These are phyloP conservation scores for Adelognathus sp. DNA, from an alignment of 2,888 invertebrate species.

Conservation along the genomic window DNA sequence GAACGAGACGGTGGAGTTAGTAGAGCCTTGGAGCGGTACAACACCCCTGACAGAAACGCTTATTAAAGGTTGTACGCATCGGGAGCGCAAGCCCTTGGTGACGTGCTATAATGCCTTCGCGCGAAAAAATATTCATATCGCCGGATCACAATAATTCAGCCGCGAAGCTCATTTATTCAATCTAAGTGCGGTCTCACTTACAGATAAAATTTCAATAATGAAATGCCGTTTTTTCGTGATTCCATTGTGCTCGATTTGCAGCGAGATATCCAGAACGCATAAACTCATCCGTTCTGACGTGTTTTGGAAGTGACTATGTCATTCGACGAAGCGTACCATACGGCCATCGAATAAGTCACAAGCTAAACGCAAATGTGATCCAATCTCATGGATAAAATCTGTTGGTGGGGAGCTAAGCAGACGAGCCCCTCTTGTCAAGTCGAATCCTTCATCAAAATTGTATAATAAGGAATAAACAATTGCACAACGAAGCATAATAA, in stretches of 20 bases:
- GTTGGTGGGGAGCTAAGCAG: not conserved
- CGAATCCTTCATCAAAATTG: not conserved
- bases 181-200: not conserved
- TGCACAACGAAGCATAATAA: not conserved
- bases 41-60: slow-evolving; percentile 15
- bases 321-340: too few species aligned
- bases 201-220: too few species aligned
- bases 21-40: not conserved
- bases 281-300: too few species aligned
- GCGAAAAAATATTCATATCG: slow-evolving; percentile 11
- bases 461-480: not conserved
- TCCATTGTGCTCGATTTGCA: too few species aligned
- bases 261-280: too few species aligned
- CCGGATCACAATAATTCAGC: too few species aligned
- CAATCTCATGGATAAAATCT: not conserved
- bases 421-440: not conserved
- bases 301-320: too few species aligned
- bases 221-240: too few species aligned
- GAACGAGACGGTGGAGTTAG: slow-evolving; percentile 6
- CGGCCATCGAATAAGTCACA: not conserved
- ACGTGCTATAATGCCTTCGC: slow-evolving; percentile 29
- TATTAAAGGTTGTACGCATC: slow-evolving; percentile 29
- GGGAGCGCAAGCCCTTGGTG: slow-evolving; percentile 33
- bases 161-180: not conserved
- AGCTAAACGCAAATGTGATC: not conserved